A percentile compares a stretch with the other conserved stretches of the same genome.
Evolutionary conservation across 2,113 vertebrate genomes (phyloP).

Genomic region (Gobiocypris rarus): DNA sequence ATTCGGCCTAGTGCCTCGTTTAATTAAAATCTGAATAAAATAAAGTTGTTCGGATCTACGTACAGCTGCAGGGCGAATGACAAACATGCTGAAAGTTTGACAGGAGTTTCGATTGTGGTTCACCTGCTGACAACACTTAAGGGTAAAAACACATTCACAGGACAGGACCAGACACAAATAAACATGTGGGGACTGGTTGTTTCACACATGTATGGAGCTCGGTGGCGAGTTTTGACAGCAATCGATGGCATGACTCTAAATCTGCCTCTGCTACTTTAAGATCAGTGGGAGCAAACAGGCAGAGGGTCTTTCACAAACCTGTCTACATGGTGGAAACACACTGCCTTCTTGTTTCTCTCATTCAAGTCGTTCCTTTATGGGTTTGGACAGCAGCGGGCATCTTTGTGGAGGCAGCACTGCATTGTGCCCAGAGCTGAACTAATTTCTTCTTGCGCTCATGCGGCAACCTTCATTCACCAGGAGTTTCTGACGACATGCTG

Average conservation of each 20-base stretch:
- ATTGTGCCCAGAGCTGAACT: slow-evolving; percentile 36
- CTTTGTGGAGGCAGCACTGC: slow-evolving; percentile 28
- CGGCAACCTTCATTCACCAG: slow-evolving; percentile 40
- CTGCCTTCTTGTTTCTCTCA: slow-evolving; percentile 31
- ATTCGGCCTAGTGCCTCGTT: slow-evolving; percentile 16
- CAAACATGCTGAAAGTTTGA: slow-evolving; percentile 21
- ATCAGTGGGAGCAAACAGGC: slow-evolving; percentile 14
- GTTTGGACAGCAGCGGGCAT: slow-evolving; percentile 32
- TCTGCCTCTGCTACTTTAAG: background rate
- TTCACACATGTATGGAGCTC: background rate
- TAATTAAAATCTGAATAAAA: slow-evolving; percentile 35
- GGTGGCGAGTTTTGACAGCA: background rate
- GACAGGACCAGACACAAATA: slow-evolving; percentile 25
- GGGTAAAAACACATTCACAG: slow-evolving; percentile 1
- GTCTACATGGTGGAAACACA: slow-evolving; percentile 13
- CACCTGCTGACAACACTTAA: slow-evolving; percentile 14
- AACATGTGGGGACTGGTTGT: slow-evolving; percentile 3
- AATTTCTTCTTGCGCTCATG: slow-evolving; percentile 2
- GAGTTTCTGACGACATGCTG: slow-evolving; percentile 30
- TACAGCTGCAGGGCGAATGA: slow-evolving; percentile 15
- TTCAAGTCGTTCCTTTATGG: slow-evolving; percentile 8
- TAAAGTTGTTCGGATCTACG: background rate
- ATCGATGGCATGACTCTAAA: slow-evolving; percentile 25
- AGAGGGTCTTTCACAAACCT: slow-evolving; percentile 2
- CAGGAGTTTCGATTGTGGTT: slow-evolving; percentile 6